Evolutionary conservation across 2,888 invertebrate species (phyloP).

Genomic region (Drosophila buzzatii): DNA sequence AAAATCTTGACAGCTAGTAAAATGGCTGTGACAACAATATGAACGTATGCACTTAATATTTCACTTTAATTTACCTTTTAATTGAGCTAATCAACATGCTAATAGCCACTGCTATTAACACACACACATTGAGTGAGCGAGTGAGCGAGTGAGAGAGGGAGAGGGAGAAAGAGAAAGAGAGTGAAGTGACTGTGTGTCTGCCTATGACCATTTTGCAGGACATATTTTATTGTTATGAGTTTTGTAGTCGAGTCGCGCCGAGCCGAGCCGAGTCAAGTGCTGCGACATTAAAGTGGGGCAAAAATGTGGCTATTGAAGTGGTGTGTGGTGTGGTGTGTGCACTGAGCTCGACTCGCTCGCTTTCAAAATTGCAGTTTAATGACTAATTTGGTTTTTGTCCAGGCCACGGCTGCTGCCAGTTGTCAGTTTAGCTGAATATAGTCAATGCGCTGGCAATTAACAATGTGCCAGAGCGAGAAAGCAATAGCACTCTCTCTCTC

Average conservation of each 20-base stretch:
- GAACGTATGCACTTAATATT: slow-evolving; percentile 60
- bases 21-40: slow-evolving; percentile 17
- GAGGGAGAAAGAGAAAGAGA: neutral
- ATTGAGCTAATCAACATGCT: slow-evolving; percentile 76
- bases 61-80: slow-evolving; percentile 75
- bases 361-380: slow-evolving; percentile 77
- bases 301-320: neutral
- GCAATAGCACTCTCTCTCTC: neutral
- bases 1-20: slow-evolving; percentile 7
- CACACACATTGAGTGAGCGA: slow-evolving; percentile 17
- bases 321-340: neutral
- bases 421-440: slow-evolving; percentile 10
- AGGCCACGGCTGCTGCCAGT: slow-evolving; percentile 29
- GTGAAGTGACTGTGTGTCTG: slow-evolving; percentile 1
- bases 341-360: slow-evolving; percentile 22
- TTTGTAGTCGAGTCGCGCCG: slow-evolving; percentile 48
- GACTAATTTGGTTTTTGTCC: slow-evolving; percentile 75
- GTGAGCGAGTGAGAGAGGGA: neutral
- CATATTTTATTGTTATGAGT: slow-evolving; percentile 77
- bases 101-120: slow-evolving; percentile 67
- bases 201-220: slow-evolving; percentile 44
- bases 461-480: slow-evolving; percentile 39
- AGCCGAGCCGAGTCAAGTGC: neutral
- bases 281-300: slow-evolving; percentile 4
- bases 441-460: slow-evolving; percentile 47